Evolutionary conservation across 1,140 invertebrate genomes (phyloP).

Genomic region (Macrobrachium nipponense): DNA sequence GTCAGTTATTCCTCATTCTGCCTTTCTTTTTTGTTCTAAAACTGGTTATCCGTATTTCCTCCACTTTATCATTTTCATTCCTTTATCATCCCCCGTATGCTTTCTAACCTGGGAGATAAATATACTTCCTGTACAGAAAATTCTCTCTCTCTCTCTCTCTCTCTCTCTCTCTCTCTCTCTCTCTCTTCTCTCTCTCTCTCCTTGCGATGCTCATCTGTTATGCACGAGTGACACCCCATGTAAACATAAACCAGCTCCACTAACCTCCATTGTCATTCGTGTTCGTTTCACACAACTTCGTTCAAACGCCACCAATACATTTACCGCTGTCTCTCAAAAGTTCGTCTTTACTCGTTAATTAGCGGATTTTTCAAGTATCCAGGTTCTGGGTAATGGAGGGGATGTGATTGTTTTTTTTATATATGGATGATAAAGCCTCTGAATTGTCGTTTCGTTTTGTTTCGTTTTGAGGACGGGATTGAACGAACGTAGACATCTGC

Average conservation of each 20-base stretch:
- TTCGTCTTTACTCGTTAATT: no score
- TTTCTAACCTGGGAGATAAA: no score
- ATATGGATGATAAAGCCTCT: no score
- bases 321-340: not conserved
- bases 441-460: no score
- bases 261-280: not conserved
- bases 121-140: no score
- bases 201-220: slow-evolving; percentile 35
- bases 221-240: slow-evolving; percentile 26
- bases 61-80: not conserved
- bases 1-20: not conserved
- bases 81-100: no score
- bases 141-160: not conserved
- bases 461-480: no score
- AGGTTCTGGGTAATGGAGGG: no score
- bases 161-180: not conserved
- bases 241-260: slow-evolving; percentile 30
- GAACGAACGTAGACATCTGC: not conserved
- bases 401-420: no score
- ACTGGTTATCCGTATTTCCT: not conserved
- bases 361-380: no score
- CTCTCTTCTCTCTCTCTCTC: not conserved
- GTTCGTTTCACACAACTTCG: no score
- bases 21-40: not conserved
- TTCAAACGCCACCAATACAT: not conserved